Conservation (phyloP, 2,797 vertebrate species). For the Corythornis leucogaster region DNA sequence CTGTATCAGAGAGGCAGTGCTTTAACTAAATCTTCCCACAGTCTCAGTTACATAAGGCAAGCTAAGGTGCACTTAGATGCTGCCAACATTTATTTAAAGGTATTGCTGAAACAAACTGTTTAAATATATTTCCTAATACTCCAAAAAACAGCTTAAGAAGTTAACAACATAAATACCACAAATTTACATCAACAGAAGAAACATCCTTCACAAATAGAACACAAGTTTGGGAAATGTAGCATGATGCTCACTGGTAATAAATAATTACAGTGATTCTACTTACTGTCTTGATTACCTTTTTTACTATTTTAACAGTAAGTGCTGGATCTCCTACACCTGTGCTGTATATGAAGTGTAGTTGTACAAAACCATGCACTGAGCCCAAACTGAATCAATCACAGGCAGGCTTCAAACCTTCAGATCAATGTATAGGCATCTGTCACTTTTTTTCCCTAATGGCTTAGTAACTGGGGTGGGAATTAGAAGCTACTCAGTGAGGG, state of each 20-base stretch:
- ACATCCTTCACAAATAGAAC: background rate
- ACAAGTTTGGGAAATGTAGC: background rate
- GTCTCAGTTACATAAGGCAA: background rate
- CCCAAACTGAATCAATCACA: background rate
- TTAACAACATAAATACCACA: background rate
- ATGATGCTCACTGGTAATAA: background rate
- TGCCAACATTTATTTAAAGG: background rate
- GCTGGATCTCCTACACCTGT: background rate
- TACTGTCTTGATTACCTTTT: background rate
- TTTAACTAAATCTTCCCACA: background rate
- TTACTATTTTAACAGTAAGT: background rate
- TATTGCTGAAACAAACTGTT: background rate
- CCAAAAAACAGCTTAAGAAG: background rate
- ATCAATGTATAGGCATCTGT: background rate
- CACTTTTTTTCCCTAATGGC: background rate
- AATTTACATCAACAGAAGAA: background rate
- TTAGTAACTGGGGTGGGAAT: background rate
- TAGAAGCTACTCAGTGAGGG: accelerated
- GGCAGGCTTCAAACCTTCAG: background rate
- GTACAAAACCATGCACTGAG: background rate
- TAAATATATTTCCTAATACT: background rate
- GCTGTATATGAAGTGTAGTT: background rate
- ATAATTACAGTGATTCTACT: background rate
- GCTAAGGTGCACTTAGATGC: background rate
- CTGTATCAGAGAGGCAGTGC: background rate